Evolutionary conservation across 2,113 vertebrate genomes (phyloP), one percentile per base, ranked within the genome.

Genomic region (Oncorhynchus mykiss): DNA sequence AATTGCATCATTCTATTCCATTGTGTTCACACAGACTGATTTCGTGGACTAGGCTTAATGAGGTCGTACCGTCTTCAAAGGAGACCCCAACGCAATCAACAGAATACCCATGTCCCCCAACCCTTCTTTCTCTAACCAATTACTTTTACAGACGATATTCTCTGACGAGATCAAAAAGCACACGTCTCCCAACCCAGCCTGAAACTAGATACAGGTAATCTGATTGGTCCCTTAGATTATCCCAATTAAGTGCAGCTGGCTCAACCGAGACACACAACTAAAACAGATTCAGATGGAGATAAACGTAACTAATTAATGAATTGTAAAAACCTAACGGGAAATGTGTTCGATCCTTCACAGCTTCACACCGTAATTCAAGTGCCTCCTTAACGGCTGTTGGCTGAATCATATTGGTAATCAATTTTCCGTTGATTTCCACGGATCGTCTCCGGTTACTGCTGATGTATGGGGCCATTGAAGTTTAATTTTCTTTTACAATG

Each of bases 141-240:
- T 64, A 66, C 51, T 13, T 64, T 57, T 76, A n/a, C 81, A 82
- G 74, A 79, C 71, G 81, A 59, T 74, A 70, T 66, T 8, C 29
- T 29, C 18, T 39, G 8, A 34, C 16, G 2, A 79, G 81, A 66
- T 67, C 81, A 34, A 34, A 34, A 34, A 6, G 6, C 31, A 34
- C 31, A 34, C 31, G n/a, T 59, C n/a, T 70, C 67, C 22, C 3
- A 51, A 57, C 64, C 77, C 65, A 2, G 20, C 2, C 0, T 31
- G 65, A 48, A 77, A 75, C 68, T 7, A 3, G 75, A 75, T 60
- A 27, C 34, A 11, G 29, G 12, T n/a, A 67, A 16, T 67, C 65
- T 57, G 64, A 1, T 45, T 29, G 67, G 29, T 24, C n/a, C 25
- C 11, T 12, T 20, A 74, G 60, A 49, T 65, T 45, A 51, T 74